Conservation (phyloP, 2,888 invertebrate species). For the Myopa tessellatipennis region DNA sequence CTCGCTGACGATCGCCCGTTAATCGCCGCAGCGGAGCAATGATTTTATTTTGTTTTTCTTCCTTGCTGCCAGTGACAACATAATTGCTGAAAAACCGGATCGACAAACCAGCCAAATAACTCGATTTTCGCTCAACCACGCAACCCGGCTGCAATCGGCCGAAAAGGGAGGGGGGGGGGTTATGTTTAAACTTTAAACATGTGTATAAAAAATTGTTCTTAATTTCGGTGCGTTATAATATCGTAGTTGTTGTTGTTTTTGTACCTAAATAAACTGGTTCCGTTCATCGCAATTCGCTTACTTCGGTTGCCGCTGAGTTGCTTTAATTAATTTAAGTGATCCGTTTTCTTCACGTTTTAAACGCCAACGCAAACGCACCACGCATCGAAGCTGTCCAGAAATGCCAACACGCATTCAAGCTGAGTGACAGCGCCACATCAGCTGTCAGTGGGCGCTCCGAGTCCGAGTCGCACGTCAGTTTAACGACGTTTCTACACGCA, state of each 20-base stretch:
- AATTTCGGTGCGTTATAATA: background rate
- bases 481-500: constrained; percentile 21
- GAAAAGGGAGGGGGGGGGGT: background rate
- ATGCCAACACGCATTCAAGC: background rate
- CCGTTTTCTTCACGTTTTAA: background rate
- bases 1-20: background rate
- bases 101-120: background rate
- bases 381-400: background rate
- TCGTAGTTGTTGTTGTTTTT: background rate
- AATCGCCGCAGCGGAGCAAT: background rate
- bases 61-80: background rate
- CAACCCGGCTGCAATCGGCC: background rate
- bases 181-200: background rate
- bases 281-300: background rate
- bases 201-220: background rate
- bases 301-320: background rate
- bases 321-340: constrained; percentile 15
- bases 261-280: background rate
- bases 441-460: constrained; percentile 20
- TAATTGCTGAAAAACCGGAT: constrained; percentile 30
- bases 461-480: constrained; percentile 7
- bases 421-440: background rate
- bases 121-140: background rate
- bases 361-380: background rate
- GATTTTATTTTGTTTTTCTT: background rate